phyloP scores from a whole-genome alignment of 2,113 vertebrate genomes.

The Globicephala melas region DNA sequence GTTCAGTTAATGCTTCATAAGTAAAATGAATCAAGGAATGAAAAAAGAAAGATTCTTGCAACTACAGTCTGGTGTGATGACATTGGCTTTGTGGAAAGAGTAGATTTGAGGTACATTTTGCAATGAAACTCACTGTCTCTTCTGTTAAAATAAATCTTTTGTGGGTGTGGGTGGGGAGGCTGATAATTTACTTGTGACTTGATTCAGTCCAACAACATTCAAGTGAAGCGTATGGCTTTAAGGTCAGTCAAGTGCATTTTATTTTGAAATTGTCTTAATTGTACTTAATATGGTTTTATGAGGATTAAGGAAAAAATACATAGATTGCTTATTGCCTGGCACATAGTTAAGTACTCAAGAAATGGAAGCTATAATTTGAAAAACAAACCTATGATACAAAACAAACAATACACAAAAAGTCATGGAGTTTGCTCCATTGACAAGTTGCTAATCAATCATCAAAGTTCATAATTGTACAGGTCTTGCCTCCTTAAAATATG shows the following conservation, averaged over 20 bases:
- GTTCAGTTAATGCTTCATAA: not conserved
- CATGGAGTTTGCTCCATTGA: not conserved
- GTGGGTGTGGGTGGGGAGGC: not conserved
- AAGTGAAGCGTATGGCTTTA: not conserved
- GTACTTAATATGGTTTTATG: not conserved
- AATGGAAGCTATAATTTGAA: not conserved
- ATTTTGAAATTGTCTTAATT: conserved; percentile 13
- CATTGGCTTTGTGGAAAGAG: not conserved
- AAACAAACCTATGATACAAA: not conserved
- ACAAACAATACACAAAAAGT: not conserved
- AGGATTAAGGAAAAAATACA: not conserved
- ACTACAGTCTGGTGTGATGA: not conserved
- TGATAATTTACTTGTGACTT: not conserved
- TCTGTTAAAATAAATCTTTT: not conserved
- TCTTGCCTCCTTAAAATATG: not conserved
- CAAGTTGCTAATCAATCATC: not conserved
- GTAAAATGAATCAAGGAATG: not conserved
- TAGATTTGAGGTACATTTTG: not conserved
- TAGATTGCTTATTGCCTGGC: not conserved
- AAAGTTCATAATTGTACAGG: not conserved
- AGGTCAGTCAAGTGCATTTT: not conserved
- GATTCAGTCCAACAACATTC: not conserved
- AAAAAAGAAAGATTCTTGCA: not conserved
- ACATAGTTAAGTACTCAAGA: not conserved
- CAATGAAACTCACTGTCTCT: not conserved